A percentile compares a stretch with the other conserved stretches of the same genome.
phyloP scores from a whole-genome alignment of 2,888 invertebrate genomes.

The Amblyjoppa fuscipennis region DNA sequence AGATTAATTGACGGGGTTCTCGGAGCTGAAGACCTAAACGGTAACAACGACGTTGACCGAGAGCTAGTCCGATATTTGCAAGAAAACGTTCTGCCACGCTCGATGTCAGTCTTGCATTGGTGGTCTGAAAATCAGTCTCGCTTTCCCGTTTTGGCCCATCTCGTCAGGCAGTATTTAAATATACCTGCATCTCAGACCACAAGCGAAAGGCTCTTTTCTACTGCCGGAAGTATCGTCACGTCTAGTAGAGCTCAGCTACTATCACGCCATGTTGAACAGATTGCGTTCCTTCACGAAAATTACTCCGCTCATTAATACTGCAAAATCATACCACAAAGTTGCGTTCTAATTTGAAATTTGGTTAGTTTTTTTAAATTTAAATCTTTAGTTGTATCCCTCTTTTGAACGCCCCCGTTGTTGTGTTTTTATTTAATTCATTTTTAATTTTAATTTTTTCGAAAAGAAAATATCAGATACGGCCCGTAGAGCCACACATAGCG shows the following conservation, averaged over 20 bases:
- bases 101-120: background rate
- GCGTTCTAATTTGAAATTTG: no score
- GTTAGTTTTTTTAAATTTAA: no score
- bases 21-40: constrained; percentile 12
- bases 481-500: no score
- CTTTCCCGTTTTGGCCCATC: background rate
- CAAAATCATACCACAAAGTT: no score
- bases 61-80: background rate
- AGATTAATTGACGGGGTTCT: constrained; percentile 22
- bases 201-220: constrained; percentile 13
- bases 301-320: background rate
- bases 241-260: constrained; percentile 28
- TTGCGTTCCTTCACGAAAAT: constrained; percentile 39
- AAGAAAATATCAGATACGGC: no score
- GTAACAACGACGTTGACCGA: background rate
- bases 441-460: no score
- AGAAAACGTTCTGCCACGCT: constrained; percentile 1
- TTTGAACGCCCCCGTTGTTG: no score
- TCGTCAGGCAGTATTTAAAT: constrained; percentile 18
- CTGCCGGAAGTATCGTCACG: constrained; percentile 24
- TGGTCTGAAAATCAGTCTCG: constrained; percentile 16
- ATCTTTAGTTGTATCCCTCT: no score
- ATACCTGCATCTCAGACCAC: constrained; percentile 1
- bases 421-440: no score
- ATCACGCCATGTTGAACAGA: constrained; percentile 39